Base-by-base conservation (phyloP, 1,140 invertebrate species). In the Meloidogyne hapla region DNA sequence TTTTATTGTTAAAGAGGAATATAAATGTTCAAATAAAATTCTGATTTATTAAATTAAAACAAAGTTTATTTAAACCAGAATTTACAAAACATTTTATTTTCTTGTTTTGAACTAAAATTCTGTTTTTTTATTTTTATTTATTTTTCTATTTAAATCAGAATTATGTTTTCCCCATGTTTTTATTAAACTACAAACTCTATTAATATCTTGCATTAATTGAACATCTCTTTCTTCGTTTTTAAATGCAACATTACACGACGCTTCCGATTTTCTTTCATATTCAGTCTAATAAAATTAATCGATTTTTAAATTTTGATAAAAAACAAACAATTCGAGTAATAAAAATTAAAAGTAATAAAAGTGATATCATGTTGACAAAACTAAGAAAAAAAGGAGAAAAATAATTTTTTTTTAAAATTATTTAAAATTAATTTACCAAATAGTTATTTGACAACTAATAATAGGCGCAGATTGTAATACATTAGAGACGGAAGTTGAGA, bases 151-250 rank as follows among this genome's bases (percentile, higher is more conserved):
- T 33, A 33, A 33, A 33, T 33, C 33, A 33, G 33, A 33, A 33
- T 33, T 33, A 8, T 33, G 4, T 33, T 33, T 8, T 8, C 4
- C 33, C 9, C 4, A 33, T 33, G 33, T 33, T 33, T 33, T 33
- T 33, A 33, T 33, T 5, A 5, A 33, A 33, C 33, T 6, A 56
- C 48, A 56, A 8, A 56, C 48, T 56, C 48, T 90, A 88, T 95
- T 95, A 74, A 93, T 93, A 76, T 92, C 91, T 64, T 92, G 93
- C 75, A 95, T 88, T n/a, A 93, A 92, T 83, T 94, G 93, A 92
- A 95, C 94, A 88, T 94, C 94, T 76, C 92, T 89, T 88, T 94
- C 94, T 88, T 95, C 94, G 84, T 94, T 93, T 69, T 93, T 91
- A 6, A 87, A 87, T 10, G 84, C 79, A 8, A 85, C 82, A 56